phyloP scores from a whole-genome alignment of 2,888 invertebrate species.

The Strigamia maritima region DNA sequence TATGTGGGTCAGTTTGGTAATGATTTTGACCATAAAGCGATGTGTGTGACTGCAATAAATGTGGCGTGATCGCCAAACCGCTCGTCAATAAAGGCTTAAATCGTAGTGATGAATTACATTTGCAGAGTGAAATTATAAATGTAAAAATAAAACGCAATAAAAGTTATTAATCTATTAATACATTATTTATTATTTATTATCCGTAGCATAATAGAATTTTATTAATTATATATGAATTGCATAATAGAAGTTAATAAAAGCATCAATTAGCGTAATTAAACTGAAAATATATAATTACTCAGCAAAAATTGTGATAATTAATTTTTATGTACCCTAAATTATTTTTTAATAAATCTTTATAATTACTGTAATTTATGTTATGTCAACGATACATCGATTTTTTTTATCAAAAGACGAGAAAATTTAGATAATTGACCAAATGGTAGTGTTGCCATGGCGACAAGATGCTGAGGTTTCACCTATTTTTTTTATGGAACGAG shows the following conservation, averaged over 20 bases:
- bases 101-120: not conserved
- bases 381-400: too few species aligned
- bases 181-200: not conserved
- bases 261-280: too few species aligned
- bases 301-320: too few species aligned
- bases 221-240: too few species aligned
- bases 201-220: too few species aligned
- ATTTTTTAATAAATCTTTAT: too few species aligned
- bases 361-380: too few species aligned
- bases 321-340: too few species aligned
- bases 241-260: too few species aligned
- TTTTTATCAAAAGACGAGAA: not conserved
- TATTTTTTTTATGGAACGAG: not conserved
- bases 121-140: too few species aligned
- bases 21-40: not conserved
- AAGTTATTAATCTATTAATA: not conserved
- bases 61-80: not conserved
- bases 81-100: slow-evolving; percentile 4
- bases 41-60: not conserved
- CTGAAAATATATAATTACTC: too few species aligned
- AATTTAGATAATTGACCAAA: not conserved
- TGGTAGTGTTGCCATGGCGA: not conserved
- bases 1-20: not conserved
- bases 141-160: not conserved
- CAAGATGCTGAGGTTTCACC: not conserved